Evolutionary conservation across 2,797 vertebrate genomes (phyloP).

Genomic region (Myiothlypis coronata): DNA sequence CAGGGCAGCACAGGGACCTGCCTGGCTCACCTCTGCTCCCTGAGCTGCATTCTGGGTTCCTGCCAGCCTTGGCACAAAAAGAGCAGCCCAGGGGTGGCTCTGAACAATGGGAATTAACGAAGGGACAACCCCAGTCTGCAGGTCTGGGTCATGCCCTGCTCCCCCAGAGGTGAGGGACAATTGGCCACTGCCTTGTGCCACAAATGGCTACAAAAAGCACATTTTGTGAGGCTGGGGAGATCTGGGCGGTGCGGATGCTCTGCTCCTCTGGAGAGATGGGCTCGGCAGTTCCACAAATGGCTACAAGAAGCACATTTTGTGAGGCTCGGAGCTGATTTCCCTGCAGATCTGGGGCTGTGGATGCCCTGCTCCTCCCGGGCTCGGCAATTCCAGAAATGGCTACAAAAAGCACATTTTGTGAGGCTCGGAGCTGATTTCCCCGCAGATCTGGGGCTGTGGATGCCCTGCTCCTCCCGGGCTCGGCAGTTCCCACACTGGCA

Average conservation of each 20-base stretch:
- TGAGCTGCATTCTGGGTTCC: neutral
- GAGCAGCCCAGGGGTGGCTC: neutral
- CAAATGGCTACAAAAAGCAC: neutral
- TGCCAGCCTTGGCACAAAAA: neutral
- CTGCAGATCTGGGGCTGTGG: too few species aligned
- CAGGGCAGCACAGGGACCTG: neutral
- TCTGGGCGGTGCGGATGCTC: too few species aligned
- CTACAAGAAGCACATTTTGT: too few species aligned
- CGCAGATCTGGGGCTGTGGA: neutral
- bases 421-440: neutral
- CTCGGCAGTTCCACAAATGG: too few species aligned
- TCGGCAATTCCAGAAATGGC: neutral
- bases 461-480: fast-evolving
- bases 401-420: neutral
- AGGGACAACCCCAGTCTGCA: neutral
- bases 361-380: too few species aligned
- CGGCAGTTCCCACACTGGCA: fast-evolving
- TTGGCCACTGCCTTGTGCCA: neutral
- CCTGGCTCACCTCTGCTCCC: neutral
- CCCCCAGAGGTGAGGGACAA: neutral
- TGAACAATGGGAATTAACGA: neutral
- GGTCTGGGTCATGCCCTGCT: neutral
- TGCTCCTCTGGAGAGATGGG: too few species aligned
- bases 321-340: too few species aligned
- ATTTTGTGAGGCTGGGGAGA: neutral